Evolutionary conservation across 2,113 vertebrate genomes (phyloP).

Genomic region (Siniperca knerii): DNA sequence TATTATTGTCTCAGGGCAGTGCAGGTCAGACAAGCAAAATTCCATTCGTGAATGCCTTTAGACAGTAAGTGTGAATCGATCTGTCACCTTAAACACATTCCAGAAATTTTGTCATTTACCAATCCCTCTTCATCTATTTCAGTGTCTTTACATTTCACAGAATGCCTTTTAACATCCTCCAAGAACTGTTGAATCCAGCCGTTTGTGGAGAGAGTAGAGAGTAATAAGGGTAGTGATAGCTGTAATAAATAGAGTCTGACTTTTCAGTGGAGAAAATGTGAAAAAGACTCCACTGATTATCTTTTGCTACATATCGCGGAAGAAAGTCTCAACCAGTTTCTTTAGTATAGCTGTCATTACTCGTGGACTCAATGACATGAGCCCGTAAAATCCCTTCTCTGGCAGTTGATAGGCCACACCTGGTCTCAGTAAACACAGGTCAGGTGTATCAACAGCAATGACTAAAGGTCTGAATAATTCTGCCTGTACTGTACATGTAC

Average conservation of each 20-base stretch:
- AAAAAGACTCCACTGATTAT: background rate
- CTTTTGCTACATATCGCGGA: background rate
- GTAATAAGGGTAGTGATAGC: background rate
- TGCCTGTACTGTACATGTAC: background rate
- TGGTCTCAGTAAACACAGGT: slow-evolving; percentile 14
- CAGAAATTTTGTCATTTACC: slow-evolving; percentile 4
- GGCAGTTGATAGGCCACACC: slow-evolving; percentile 1
- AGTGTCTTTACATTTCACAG: slow-evolving; percentile 2
- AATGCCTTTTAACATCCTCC: slow-evolving; percentile 11
- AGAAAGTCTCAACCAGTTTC: background rate
- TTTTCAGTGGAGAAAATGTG: slow-evolving; percentile 2
- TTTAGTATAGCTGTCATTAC: background rate
- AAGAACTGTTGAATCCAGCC: slow-evolving; percentile 1
- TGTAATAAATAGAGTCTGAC: background rate
- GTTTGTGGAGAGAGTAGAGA: background rate
- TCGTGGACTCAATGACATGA: background rate
- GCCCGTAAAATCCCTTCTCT: background rate
- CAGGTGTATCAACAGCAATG: background rate
- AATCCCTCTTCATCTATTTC: background rate
- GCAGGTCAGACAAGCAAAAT: slow-evolving; percentile 11
- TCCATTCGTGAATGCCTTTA: slow-evolving; percentile 6
- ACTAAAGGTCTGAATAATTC: background rate
- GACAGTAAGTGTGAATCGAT: background rate
- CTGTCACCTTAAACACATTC: background rate
- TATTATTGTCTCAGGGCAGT: slow-evolving; percentile 7